Evolutionary conservation across 2,113 vertebrate species (phyloP), one percentile per base, ranked within the genome.

Genomic region (Rhabdomys dilectus): DNA sequence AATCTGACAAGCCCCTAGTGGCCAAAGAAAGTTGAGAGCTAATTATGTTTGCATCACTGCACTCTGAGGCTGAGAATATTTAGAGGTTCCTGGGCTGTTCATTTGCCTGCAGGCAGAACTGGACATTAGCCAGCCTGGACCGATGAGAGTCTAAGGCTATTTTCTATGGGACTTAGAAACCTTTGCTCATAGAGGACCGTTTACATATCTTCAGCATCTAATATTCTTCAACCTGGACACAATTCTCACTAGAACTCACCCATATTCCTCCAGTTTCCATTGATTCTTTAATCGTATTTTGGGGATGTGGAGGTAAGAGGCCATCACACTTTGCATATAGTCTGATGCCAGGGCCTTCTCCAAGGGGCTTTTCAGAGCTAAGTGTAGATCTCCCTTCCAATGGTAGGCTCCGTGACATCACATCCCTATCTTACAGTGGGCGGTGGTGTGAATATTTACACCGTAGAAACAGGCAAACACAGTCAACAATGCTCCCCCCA

Each of bases 1-100:
- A 91, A 45, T 51, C 73, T n/a, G 73, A 85, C 12, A 10, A 13
- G 36, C 94, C 68, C 78, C 88, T 29, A n/a, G 75, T 91, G 91
- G 75, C 84, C 31, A 88, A 76, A 91, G 90, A 93, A 96, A 95
- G 75, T 91, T 81, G 81, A 93, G n/a, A 97, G 84, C 80, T 90
- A 96, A 93, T 95, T 95, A 75, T 88, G 16, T 45, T 88, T 87
- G 42, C 77, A 88, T 92, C 88, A 84, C 42, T 76, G 86, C 75
- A 15, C 89, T 82, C 64, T 77, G 21, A 70, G 92, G 42, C 89
- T 48, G 31, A 95, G 5, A 13, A 34, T 70, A 88, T 76, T 96
- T 72, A 95, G 91, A 93, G 80, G 91, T 89, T 75, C 88, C 87
- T 90, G 78, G 87, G 48, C 77, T 34, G 36, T 48, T 72, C 45